Conservation (phyloP, 2,113 vertebrate species). For the Bos javanicus region DNA sequence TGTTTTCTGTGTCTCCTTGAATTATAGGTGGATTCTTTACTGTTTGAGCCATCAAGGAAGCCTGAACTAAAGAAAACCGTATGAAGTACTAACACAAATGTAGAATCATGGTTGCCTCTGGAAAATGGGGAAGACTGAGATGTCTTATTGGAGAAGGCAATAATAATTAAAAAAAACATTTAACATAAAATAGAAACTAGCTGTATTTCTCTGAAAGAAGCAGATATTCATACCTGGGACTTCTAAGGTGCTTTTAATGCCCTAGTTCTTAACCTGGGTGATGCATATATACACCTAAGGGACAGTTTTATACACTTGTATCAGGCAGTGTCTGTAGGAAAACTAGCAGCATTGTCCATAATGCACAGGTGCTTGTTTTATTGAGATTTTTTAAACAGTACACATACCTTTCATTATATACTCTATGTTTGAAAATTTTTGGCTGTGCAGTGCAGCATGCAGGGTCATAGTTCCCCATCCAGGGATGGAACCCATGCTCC, state of each 20-base stretch:
- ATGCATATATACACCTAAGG: neutral
- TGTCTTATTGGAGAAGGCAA: neutral
- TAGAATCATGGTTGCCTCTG: neutral
- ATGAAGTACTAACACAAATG: neutral
- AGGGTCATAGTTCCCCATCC: neutral
- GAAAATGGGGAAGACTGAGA: neutral
- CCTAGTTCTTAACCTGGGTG: neutral
- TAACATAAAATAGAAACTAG: neutral
- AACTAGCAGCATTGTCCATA: neutral
- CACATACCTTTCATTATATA: neutral
- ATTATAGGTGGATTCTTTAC: neutral
- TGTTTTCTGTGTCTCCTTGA: neutral
- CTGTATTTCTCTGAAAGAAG: neutral
- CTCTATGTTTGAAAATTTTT: neutral
- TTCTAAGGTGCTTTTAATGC: neutral
- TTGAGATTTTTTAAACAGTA: neutral
- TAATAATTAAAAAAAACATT: neutral
- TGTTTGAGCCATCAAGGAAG: neutral
- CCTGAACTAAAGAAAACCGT: neutral
- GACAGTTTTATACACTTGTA: rapidly evolving
- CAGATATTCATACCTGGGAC: neutral
- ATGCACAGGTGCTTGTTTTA: neutral
- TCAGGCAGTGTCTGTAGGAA: neutral
- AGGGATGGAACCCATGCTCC: neutral
- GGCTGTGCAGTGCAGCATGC: neutral